Conservation (phyloP, 2,797 vertebrate genomes). For the Heliangelus exortis region DNA sequence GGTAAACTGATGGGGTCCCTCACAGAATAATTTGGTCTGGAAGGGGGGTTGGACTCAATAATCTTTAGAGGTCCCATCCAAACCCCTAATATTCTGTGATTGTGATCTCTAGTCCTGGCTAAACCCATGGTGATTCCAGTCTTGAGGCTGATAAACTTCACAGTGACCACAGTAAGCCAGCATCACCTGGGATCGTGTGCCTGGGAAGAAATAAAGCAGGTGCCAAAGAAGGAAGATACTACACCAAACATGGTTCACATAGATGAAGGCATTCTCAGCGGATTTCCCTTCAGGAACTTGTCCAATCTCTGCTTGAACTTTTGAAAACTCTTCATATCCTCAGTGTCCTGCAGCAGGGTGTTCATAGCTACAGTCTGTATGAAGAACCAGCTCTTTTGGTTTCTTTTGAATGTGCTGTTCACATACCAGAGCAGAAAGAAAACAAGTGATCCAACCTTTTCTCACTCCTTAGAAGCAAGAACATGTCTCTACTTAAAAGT, state of each 20-base stretch:
- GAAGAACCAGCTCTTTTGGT: neutral
- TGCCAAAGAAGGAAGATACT: neutral
- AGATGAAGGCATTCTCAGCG: neutral
- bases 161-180: neutral
- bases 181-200: neutral
- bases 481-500: neutral
- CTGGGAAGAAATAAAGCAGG: neutral
- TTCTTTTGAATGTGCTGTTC: neutral
- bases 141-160: neutral
- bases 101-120: neutral
- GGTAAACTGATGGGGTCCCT: neutral
- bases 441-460: neutral
- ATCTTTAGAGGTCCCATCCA: too few species aligned
- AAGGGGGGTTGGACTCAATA: too few species aligned
- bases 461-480: neutral
- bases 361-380: neutral
- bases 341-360: neutral
- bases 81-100: too few species aligned
- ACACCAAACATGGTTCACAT: neutral
- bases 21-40: neutral
- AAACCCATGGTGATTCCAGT: neutral
- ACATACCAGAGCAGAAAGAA: neutral
- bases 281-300: neutral
- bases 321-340: neutral
- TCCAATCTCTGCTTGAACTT: neutral